Conservation (phyloP, 2,797 vertebrate genomes). For the Poeciliopsis presidionis region DNA sequence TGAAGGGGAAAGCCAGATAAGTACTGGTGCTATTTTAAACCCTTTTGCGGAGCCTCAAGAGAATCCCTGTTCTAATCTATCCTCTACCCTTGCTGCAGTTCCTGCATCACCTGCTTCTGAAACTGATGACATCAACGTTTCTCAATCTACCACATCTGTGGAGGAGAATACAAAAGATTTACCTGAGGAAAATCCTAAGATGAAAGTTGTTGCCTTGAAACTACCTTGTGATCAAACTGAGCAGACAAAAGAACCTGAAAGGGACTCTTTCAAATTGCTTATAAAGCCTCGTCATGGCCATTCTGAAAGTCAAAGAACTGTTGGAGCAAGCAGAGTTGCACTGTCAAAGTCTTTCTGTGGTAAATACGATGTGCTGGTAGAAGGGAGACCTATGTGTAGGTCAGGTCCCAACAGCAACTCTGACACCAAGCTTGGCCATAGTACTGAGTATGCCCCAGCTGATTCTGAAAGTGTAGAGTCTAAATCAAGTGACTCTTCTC, state of each 20-base stretch:
- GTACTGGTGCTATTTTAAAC: constrained; percentile 69
- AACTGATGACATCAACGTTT: constrained; percentile 10
- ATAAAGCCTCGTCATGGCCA: constrained; percentile 70
- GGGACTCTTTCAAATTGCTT: constrained; percentile 77
- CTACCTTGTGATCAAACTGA: constrained; percentile 45
- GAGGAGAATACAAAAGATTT: constrained; percentile 36
- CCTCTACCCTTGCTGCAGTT: constrained; percentile 19
- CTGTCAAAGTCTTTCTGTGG: constrained; percentile 64
- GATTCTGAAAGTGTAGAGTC: constrained; percentile 46
- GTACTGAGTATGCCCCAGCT: constrained; percentile 70
- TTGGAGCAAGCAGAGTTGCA: constrained; percentile 58
- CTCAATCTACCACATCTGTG: constrained; percentile 18
- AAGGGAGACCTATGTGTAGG: constrained; percentile 40
- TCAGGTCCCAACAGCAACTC: constrained; percentile 41
- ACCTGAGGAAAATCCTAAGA: constrained; percentile 21
- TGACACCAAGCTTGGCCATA: constrained; percentile 71
- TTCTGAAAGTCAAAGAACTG: constrained; percentile 55
- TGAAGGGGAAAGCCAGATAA: constrained; percentile 70
- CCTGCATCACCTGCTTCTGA: constrained; percentile 12
- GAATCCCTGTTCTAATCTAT: constrained; percentile 4
- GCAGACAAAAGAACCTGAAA: constrained; percentile 60
- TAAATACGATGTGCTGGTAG: constrained; percentile 44
- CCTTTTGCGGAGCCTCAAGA: constrained; percentile 43
- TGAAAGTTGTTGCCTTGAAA: constrained; percentile 33
- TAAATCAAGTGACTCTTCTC: constrained; percentile 52